Conservation (phyloP, 2,888 invertebrate genomes). For the Cataglyphis albicans region DNA sequence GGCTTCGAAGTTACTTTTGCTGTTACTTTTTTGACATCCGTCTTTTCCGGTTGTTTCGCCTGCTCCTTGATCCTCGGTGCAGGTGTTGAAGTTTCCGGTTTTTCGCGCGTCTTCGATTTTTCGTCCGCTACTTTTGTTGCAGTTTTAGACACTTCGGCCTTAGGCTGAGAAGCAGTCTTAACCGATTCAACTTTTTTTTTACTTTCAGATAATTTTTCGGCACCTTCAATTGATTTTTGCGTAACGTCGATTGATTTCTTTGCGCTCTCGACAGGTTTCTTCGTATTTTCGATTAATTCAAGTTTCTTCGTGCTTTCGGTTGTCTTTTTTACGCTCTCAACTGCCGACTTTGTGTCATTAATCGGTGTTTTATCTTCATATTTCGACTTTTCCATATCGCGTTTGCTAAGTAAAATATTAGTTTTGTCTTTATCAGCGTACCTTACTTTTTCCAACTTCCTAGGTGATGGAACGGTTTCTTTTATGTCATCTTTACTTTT, state of each 20-base stretch:
- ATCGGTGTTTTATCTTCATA: slow-evolving; percentile 52
- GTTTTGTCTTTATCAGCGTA: slow-evolving; percentile 79
- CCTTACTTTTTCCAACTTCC: slow-evolving; percentile 80
- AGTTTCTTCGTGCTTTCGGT: slow-evolving; percentile 34
- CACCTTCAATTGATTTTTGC: slow-evolving; percentile 5
- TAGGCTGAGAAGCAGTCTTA: slow-evolving; percentile 54
- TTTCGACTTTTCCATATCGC: slow-evolving; percentile 42
- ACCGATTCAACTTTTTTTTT: slow-evolving; percentile 63
- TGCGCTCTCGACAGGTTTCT: slow-evolving; percentile 13
- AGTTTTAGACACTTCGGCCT: slow-evolving; percentile 60
- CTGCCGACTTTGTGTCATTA: slow-evolving; percentile 51
- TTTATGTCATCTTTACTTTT: slow-evolving; percentile 68
- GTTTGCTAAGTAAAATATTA: slow-evolving; percentile 57
- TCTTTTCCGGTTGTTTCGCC: slow-evolving; percentile 54
- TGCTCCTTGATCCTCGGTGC: slow-evolving; percentile 61
- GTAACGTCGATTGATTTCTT: slow-evolving; percentile 50
- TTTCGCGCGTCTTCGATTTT: slow-evolving; percentile 47
- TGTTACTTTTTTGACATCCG: slow-evolving; percentile 61
- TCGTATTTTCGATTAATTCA: slow-evolving; percentile 44
- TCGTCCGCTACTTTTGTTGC: slow-evolving; percentile 50
- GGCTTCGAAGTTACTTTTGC: slow-evolving; percentile 57
- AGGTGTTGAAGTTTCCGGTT: slow-evolving; percentile 59
- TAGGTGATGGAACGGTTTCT: slow-evolving; percentile 62
- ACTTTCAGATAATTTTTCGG: slow-evolving; percentile 43
- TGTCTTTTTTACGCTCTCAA: slow-evolving; percentile 60